Conservation (phyloP, 2,113 vertebrate genomes). For the Thunnus maccoyii region DNA sequence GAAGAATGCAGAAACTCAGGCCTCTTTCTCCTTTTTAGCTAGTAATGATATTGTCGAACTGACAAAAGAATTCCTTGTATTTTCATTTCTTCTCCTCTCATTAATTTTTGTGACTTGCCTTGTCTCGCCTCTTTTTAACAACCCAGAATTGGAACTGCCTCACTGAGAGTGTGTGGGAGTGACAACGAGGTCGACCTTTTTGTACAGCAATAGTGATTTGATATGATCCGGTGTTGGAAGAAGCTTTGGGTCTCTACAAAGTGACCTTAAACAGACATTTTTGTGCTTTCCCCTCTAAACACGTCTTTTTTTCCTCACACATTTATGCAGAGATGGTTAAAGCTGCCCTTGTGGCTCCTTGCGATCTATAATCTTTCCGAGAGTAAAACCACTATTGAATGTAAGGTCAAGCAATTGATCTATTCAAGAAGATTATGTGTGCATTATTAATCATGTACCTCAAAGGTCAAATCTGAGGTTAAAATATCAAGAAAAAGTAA, state of each 20-base stretch:
- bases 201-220: not conserved
- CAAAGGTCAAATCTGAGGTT: constrained; percentile 20
- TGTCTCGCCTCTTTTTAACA: not conserved
- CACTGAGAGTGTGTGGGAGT: not conserved
- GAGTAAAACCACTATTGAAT: not conserved
- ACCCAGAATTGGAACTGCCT: not conserved
- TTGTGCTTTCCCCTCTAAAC: not conserved
- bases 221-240: not conserved
- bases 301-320: not conserved
- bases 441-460: constrained; percentile 4
- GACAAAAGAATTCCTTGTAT: constrained; percentile 1
- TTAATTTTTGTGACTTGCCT: not conserved
- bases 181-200: not conserved
- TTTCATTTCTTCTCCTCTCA: constrained; percentile 13
- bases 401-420: constrained; percentile 11
- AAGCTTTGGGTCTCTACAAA: constrained; percentile 21
- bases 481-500: not conserved
- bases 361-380: constrained; percentile 3
- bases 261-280: not conserved
- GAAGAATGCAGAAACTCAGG: constrained; percentile 2
- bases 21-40: not conserved
- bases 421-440: not conserved
- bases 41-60: not conserved
- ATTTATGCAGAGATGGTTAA: constrained; percentile 2
- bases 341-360: not conserved